phyloP scores from a whole-genome alignment of 2,888 invertebrate genomes.

The Deilephila porcellus region DNA sequence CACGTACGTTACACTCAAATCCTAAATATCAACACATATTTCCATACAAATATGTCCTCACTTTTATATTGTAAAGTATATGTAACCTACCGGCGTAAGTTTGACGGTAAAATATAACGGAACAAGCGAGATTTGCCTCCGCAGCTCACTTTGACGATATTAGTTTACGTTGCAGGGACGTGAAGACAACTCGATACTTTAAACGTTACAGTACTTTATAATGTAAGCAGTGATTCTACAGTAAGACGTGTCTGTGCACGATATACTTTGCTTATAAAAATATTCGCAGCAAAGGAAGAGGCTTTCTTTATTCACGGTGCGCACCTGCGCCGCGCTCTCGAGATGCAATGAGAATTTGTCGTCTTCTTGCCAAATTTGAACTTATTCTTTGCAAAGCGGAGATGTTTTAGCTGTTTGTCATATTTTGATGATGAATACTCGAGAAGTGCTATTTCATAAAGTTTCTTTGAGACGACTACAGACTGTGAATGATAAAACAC shows the following conservation, averaged over 20 bases:
- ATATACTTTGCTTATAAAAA: slow-evolving; percentile 70
- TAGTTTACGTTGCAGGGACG: slow-evolving; percentile 40
- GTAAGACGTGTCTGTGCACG: slow-evolving; percentile 53
- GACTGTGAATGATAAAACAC: slow-evolving; percentile 48
- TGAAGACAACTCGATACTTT: slow-evolving; percentile 53
- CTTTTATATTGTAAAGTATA: not conserved
- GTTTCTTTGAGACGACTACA: slow-evolving; percentile 50
- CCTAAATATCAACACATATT: too few relatives aligned
- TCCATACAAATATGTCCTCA: not conserved
- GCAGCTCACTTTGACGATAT: slow-evolving; percentile 37
- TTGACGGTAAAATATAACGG: slow-evolving; percentile 33
- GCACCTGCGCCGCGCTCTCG: slow-evolving; percentile 63
- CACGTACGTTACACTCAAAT: too few relatives aligned
- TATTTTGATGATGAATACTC: slow-evolving; percentile 58
- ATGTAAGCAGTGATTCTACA: slow-evolving; percentile 63
- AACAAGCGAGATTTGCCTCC: slow-evolving; percentile 36
- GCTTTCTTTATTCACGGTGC: slow-evolving; percentile 70
- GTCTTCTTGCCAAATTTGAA: slow-evolving; percentile 73
- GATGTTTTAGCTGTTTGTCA: slow-evolving; percentile 56
- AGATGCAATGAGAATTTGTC: slow-evolving; percentile 76
- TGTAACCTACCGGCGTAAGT: not conserved
- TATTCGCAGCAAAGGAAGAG: slow-evolving; percentile 60
- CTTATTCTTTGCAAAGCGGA: slow-evolving; percentile 62
- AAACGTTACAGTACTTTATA: slow-evolving; percentile 58
- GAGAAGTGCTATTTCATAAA: slow-evolving; percentile 51